These are phyloP conservation scores for Heteronetta atricapilla DNA, from an alignment of 2,113 vertebrate genomes.

Conservation along the genomic window DNA sequence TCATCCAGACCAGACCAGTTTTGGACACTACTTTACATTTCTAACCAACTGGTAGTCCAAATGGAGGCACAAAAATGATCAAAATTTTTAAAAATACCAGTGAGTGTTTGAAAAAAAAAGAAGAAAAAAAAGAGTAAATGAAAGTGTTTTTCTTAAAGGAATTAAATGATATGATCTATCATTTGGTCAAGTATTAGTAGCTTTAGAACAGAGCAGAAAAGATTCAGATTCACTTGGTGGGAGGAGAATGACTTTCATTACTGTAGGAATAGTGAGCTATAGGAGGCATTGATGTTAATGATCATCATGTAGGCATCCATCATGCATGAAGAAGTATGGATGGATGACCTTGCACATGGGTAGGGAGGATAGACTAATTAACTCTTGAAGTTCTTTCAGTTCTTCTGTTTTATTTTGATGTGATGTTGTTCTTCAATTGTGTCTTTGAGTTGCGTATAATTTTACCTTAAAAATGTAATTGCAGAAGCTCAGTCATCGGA, in stretches of 20 bases:
- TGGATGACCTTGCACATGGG: background rate
- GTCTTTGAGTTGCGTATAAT: background rate
- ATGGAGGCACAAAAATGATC: background rate
- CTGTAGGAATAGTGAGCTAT: background rate
- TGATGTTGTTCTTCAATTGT: background rate
- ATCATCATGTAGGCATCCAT: background rate
- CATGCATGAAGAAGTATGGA: background rate
- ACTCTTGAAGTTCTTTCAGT: background rate
- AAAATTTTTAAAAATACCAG: background rate
- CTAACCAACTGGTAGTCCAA: background rate
- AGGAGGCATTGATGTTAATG: background rate
- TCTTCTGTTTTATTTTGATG: background rate
- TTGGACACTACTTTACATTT: background rate
- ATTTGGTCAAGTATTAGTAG: background rate
- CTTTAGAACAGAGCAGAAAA: background rate
- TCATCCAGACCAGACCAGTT: background rate
- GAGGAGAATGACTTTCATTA: rapidly evolving
- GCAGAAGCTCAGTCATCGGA: background rate
- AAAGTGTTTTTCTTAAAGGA: background rate
- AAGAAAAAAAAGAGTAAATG: background rate
- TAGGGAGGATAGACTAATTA: background rate
- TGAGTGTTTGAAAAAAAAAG: background rate
- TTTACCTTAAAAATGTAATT: background rate
- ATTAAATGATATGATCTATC: background rate
- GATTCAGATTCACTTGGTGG: rapidly evolving